Conservation (phyloP, 92 coral and sea anemone species). For the Porites lobata region DNA sequence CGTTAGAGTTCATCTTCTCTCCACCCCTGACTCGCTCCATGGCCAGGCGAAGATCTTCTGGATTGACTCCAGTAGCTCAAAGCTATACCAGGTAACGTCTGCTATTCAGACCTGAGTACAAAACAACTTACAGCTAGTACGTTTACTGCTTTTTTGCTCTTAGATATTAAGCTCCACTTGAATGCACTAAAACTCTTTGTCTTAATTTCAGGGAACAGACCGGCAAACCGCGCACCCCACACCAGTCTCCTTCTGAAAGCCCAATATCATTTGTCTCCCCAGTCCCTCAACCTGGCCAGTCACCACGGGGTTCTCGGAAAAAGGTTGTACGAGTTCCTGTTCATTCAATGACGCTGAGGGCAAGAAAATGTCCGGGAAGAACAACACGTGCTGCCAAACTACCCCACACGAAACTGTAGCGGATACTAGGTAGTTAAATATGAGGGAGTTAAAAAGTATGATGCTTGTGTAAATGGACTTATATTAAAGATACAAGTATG, state of each 20-base stretch:
- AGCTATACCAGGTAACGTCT: constrained; percentile 18
- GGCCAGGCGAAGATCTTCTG: constrained; percentile 78
- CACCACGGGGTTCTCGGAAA: constrained; percentile 72
- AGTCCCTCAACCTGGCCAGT: constrained; percentile 52
- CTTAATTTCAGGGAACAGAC: constrained; percentile 16
- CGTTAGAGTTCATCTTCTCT: constrained; percentile 81
- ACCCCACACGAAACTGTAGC: constrained; percentile 72
- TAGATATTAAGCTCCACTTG: too few relatives aligned
- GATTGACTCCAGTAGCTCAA: constrained; percentile 45
- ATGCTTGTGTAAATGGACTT: too few relatives aligned
- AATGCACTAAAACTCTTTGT: neutral
- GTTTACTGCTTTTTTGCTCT: too few relatives aligned
- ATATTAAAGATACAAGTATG: too few relatives aligned
- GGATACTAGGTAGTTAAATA: neutral
- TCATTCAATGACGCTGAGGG: constrained; percentile 90
- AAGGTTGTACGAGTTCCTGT: constrained; percentile 56
- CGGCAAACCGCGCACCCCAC: constrained; percentile 67
- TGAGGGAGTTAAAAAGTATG: neutral
- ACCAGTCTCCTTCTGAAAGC: constrained; percentile 98
- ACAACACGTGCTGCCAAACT: constrained; percentile 89
- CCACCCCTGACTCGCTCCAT: constrained; percentile 96
- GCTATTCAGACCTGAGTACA: constrained; percentile 9
- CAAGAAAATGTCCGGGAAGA: constrained; percentile 74
- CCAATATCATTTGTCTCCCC: constrained; percentile 98
- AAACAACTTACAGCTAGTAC: neutral